Evolutionary conservation across 2,797 vertebrate genomes (phyloP), one percentile per base, ranked within the genome.

Genomic region (Yasuhikotakia modesta): DNA sequence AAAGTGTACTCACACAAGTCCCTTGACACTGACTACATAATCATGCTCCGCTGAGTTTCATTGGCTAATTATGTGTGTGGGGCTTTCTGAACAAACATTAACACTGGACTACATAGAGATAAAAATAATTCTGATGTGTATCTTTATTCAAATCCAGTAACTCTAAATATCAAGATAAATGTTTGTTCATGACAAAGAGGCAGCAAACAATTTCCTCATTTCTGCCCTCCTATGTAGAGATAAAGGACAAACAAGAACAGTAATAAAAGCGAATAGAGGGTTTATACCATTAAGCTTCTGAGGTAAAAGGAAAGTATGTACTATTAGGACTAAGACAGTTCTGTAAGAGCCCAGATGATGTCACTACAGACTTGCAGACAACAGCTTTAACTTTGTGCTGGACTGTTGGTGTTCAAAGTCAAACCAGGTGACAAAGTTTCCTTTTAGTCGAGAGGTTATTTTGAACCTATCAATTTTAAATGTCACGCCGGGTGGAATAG

Each of bases 271-370:
- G 10, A 22, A 3, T 12, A 16, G 2, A 3, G 27, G 7, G 6
- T n/a, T 61, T 8, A 58, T 53, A 53, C 1, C 10, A 7, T 2
- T 16, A n/a, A 52, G 17, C 1, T 35, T 5, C 2, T 53, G 11
- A 48, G 24, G 27, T 30, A n/a, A 21, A 60, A 60, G 14, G 39
- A 46, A 10, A 22, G 12, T 4, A 46, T 6, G 5, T 5, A 53
- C 14, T 45, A 64, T 13, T 16, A 32, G 22, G n/a, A n/a, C n/a
- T 2, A n/a, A 22, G 27, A 17, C 30, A 64, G 7, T 70, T 71
- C 48, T 45, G 17, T 21, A 65, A 78, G 48, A 70, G 76, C 0
- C 68, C 76, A 78, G 68, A 2, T 57, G 76, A 65, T 64, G 76
- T 78, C 76, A 55, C 76, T 78, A 32, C 58, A 78, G 48, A 21